Conservation (phyloP, 1,140 invertebrate species). For the Globodera ellingtonae region DNA sequence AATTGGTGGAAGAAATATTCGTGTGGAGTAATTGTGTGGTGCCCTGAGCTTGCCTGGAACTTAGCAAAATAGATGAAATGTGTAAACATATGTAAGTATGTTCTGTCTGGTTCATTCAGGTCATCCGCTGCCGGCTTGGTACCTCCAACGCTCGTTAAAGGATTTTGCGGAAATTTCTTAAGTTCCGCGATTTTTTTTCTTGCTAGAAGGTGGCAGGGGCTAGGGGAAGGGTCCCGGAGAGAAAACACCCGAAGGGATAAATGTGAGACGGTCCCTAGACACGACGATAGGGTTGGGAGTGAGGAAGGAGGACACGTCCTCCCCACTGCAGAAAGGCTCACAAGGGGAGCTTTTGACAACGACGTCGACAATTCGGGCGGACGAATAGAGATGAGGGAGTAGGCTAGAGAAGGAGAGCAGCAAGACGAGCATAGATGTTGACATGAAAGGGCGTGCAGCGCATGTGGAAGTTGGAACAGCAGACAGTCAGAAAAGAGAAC, state of each 20-base stretch:
- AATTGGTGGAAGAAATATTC: not conserved
- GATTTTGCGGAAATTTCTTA: not conserved
- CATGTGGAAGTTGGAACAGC: not conserved
- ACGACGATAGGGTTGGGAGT: not conserved
- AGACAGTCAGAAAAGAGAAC: not conserved
- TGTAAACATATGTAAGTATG: not conserved
- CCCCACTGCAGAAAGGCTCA: not conserved
- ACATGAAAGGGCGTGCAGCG: slow-evolving; percentile 3
- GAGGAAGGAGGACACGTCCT: slow-evolving; percentile 14
- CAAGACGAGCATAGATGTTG: slow-evolving; percentile 17
- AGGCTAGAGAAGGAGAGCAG: not conserved
- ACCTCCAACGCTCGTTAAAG: not conserved
- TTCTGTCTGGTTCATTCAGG: not conserved
- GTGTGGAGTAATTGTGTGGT: not conserved
- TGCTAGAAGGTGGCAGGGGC: not conserved
- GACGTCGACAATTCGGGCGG: slow-evolving; percentile 7
- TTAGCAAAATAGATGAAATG: not conserved
- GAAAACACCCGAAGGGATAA: slow-evolving; percentile 5
- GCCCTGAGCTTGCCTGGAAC: not conserved
- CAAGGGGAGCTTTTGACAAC: not conserved
- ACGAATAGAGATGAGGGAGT: not conserved
- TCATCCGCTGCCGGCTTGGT: too few species aligned
- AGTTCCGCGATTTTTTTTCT: not conserved
- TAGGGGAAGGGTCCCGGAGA: not conserved
- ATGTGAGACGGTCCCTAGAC: slow-evolving; percentile 17